Evolutionary conservation across 2,797 vertebrate species (phyloP).

Genomic region (Vespertilio murinus): DNA sequence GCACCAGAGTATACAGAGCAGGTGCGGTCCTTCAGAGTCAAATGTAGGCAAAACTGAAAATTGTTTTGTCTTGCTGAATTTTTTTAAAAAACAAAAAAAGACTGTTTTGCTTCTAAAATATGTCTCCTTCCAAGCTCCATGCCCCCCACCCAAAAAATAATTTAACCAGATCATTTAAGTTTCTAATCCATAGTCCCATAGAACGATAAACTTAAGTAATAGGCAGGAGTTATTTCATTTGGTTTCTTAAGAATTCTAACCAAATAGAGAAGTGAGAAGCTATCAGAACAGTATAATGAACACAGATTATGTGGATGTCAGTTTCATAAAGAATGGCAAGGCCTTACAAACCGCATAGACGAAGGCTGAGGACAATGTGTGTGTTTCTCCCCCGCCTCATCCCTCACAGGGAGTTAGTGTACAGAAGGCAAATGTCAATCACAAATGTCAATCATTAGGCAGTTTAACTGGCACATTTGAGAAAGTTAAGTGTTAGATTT

Average conservation of each 20-base stretch:
- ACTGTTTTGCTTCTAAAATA: constrained; percentile 57
- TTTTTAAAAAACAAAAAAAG: constrained; percentile 79
- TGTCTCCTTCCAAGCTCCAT: not conserved
- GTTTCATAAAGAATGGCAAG: constrained; percentile 71
- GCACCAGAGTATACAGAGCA: not conserved
- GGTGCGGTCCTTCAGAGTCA: constrained; percentile 26
- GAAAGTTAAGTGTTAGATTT: not conserved
- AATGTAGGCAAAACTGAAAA: not conserved
- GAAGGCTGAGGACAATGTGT: not conserved
- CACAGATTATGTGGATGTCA: constrained; percentile 45
- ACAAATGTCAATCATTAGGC: not conserved
- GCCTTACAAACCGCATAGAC: constrained; percentile 52
- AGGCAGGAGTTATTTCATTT: constrained; percentile 74
- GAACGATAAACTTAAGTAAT: constrained; percentile 73
- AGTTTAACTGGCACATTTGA: constrained; percentile 13
- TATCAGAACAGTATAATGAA: constrained; percentile 80
- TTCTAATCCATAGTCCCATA: constrained; percentile 65
- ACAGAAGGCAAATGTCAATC: not conserved
- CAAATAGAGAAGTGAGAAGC: constrained; percentile 71
- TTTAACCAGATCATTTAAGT: constrained; percentile 52
- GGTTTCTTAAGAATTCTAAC: constrained; percentile 73
- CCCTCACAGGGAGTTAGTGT: not conserved
- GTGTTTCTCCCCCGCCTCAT: not conserved
- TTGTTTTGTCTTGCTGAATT: constrained; percentile 49
- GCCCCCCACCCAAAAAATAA: not conserved